A percentile compares a stretch with the other conserved stretches of the same genome.
Evolutionary conservation across 2,888 invertebrate species (phyloP).

Genomic region (Proisotoma minuta): DNA sequence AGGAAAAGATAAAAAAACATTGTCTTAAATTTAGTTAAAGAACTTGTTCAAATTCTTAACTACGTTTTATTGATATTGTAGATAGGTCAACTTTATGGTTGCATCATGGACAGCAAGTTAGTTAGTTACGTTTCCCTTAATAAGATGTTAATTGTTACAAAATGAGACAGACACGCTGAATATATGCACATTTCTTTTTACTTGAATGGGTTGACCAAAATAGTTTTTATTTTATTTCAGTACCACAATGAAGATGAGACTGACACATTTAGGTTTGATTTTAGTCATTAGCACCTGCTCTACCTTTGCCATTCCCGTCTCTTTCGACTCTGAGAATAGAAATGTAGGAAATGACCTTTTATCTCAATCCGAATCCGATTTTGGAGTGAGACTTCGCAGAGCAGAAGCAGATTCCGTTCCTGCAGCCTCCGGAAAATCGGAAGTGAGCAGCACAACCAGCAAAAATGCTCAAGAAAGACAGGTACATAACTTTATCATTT

Average conservation of each 20-base stretch:
- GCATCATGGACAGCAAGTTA: too few species aligned
- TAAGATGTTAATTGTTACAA: too few species aligned
- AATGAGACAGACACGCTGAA: too few species aligned
- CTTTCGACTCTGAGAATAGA: constrained; percentile 39
- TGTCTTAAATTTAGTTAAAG: too few species aligned
- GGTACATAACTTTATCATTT: too few species aligned
- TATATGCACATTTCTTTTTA: too few species aligned
- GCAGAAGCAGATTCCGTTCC: constrained; percentile 36
- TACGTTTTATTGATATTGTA: too few species aligned
- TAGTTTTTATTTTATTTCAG: neutral
- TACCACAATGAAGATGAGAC: constrained; percentile 33
- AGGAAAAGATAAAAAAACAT: too few species aligned
- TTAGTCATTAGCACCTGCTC: constrained; percentile 30
- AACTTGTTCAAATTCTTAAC: too few species aligned
- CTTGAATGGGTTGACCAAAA: too few species aligned
- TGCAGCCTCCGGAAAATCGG: constrained; percentile 24
- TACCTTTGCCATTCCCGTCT: constrained; percentile 38
- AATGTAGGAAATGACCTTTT: constrained; percentile 45
- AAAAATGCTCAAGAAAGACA: constrained; percentile 44
- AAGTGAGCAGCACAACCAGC: constrained; percentile 32
- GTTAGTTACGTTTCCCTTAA: too few species aligned
- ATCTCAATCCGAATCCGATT: constrained; percentile 43
- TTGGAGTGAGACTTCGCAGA: constrained; percentile 38
- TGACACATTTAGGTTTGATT: constrained; percentile 34
- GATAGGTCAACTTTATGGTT: too few species aligned